Evolutionary conservation across 2,113 vertebrate species (phyloP), one percentile per base, ranked within the genome.

Genomic region (Colossoma macropomum): DNA sequence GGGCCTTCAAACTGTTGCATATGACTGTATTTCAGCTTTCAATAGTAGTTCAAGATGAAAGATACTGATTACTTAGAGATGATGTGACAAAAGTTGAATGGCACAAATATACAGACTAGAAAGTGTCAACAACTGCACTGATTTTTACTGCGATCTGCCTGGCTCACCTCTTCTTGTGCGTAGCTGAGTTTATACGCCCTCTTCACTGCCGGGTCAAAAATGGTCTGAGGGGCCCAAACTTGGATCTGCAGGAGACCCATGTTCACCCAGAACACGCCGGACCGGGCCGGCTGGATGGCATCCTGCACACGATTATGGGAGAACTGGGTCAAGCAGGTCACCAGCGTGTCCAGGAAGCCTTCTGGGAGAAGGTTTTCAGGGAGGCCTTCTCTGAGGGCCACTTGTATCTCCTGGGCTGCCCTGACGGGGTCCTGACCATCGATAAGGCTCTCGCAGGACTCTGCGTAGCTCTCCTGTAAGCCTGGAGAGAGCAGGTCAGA

Each of bases 121-220:
- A n/a, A n/a, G n/a, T n/a, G n/a, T n/a, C n/a, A n/a, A n/a, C n/a
- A n/a, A n/a, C n/a, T n/a, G n/a, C n/a, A n/a, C n/a, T n/a, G n/a
- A n/a, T n/a, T n/a, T n/a, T n/a, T n/a, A n/a, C 4, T 50, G 8
- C 10, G 15, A 45, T 48, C 32, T 52, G 28, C 28, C 15, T 2
- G 54, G 11, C 93, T 86, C 84, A 99, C 98, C 96, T 99, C 96
- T 84, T 98, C 97, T 87, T 96, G 92, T 56, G 94, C 88, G 0
- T 99, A 98, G 85, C 91, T 95, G 82, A 99, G 95, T 87, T 98
- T 99, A 92, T 97, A 97, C 27, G 96, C 93, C 75, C 95, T 95
- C 91, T 98, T 99, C 81, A 97, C 91, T 10, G 97, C 97, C 0
- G 98, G 98, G 90, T 99, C 98, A 82, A 98, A 99, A 76, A 94